A percentile compares a stretch with the other conserved stretches of the same genome.
These are phyloP conservation scores for Plodia interpunctella DNA, from an alignment of 1,140 invertebrate genomes.

Conservation along the genomic window DNA sequence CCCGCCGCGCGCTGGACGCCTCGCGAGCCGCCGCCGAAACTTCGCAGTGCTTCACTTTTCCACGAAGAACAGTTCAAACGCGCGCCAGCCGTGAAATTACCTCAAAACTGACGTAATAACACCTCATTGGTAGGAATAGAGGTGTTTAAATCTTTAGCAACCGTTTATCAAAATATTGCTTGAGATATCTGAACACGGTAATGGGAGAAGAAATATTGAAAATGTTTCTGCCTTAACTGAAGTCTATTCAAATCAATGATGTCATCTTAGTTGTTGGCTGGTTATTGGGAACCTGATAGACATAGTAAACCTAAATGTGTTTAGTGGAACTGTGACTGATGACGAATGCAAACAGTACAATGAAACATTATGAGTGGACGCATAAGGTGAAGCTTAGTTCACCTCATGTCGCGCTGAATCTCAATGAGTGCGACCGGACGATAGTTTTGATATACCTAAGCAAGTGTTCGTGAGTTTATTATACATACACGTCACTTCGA, in stretches of 20 bases:
- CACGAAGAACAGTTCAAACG: constrained; percentile 62
- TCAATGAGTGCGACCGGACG: constrained; percentile 38
- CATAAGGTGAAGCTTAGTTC: constrained; percentile 62
- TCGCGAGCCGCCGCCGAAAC: constrained; percentile 61
- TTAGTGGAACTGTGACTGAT: background rate
- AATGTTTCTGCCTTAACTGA: background rate
- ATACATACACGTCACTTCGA: no score
- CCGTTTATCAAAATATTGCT: no score
- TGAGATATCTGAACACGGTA: no score
- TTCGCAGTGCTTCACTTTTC: constrained; percentile 72
- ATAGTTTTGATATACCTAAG: background rate
- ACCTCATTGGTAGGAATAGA: background rate
- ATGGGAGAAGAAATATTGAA: background rate
- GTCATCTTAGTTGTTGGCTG: constrained; percentile 33
- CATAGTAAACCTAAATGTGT: constrained; percentile 12
- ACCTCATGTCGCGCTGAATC: constrained; percentile 57
- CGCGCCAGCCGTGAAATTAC: constrained; percentile 69
- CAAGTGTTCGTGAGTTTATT: background rate
- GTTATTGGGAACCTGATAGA: constrained; percentile 28
- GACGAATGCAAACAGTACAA: constrained; percentile 36
- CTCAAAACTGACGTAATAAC: constrained; percentile 64
- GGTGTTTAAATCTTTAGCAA: constrained; percentile 21
- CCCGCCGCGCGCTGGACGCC: constrained; percentile 52
- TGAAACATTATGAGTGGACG: constrained; percentile 64
- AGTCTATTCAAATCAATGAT: background rate